Percentiles rank a stretch among this genome's conserved stretches.
These are phyloP conservation scores for Metaphire vulgaris DNA, from an alignment of 1,140 invertebrate genomes.

Conservation along the genomic window DNA sequence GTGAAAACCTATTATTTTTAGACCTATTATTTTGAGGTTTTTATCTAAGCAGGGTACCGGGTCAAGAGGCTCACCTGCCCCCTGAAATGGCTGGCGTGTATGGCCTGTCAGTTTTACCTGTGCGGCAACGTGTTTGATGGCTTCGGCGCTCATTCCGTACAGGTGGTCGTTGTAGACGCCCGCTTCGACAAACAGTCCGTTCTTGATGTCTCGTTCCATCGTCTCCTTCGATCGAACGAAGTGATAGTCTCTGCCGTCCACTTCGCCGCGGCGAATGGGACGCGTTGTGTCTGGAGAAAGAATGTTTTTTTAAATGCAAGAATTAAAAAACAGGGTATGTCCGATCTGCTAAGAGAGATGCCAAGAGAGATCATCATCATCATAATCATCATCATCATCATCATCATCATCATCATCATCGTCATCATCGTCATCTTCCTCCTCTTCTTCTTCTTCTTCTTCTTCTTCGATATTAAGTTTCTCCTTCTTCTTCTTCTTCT, in stretches of 20 bases:
- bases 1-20: too few relatives aligned
- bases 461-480: too few relatives aligned
- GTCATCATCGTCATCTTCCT: background rate
- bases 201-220: slow-evolving; percentile 98
- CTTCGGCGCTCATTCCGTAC: slow-evolving; percentile 95
- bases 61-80: too few relatives aligned
- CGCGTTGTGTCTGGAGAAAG: slow-evolving; percentile 79
- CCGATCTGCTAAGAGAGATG: too few relatives aligned
- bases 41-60: too few relatives aligned
- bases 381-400: background rate
- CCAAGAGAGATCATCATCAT: background rate
- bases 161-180: slow-evolving; percentile 99
- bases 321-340: too few relatives aligned
- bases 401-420: slow-evolving; percentile 2
- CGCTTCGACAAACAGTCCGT: slow-evolving; percentile 98
- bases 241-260: slow-evolving; percentile 95
- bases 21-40: too few relatives aligned
- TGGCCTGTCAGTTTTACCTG: slow-evolving; percentile 59
- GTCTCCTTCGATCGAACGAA: slow-evolving; percentile 87
- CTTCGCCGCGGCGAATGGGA: slow-evolving; percentile 86
- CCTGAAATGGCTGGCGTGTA: too few relatives aligned
- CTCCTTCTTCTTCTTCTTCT: too few relatives aligned
- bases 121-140: slow-evolving; percentile 90
- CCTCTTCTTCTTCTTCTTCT: background rate
- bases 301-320: too few relatives aligned